These are phyloP conservation scores for Bucco capensis DNA, from an alignment of 2,113 vertebrate genomes.

Conservation along the genomic window DNA sequence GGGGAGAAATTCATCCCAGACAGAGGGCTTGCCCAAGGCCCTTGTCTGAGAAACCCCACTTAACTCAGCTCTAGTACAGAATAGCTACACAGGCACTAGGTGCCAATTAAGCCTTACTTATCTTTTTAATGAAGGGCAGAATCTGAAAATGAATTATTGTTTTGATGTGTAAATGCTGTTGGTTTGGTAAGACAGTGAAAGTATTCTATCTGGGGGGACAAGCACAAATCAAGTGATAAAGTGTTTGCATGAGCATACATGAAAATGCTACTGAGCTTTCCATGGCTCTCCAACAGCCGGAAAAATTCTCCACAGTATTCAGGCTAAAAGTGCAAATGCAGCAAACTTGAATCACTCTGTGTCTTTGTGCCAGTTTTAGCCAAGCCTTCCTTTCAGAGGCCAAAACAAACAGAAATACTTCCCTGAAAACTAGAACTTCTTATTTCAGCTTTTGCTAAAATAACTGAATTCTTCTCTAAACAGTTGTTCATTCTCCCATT, in stretches of 20 bases:
- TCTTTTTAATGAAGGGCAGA: constrained; percentile 57
- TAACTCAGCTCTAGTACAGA: neutral
- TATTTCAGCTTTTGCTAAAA: neutral
- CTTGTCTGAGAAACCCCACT: constrained; percentile 59
- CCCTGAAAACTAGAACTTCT: constrained; percentile 1
- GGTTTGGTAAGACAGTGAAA: constrained; percentile 20
- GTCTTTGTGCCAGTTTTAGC: constrained; percentile 46
- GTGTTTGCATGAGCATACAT: neutral
- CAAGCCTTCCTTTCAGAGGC: neutral
- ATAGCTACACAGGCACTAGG: constrained; percentile 24
- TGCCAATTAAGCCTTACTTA: constrained; percentile 59
- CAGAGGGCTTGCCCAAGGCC: constrained; percentile 61
- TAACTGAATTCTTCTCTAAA: neutral
- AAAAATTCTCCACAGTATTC: neutral
- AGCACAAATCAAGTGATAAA: neutral
- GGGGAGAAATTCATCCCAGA: constrained; percentile 69
- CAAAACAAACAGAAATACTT: constrained; percentile 40
- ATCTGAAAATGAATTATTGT: constrained; percentile 64
- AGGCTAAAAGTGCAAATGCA: neutral
- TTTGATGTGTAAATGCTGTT: constrained; percentile 58
- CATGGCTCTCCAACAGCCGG: neutral
- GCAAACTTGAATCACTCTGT: neutral
- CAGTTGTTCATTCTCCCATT: neutral
- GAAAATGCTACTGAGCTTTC: neutral
- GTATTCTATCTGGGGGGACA: constrained; percentile 26